These are phyloP conservation scores for Brachionus rubens DNA, from an alignment of 1,140 invertebrate species.

Conservation along the genomic window DNA sequence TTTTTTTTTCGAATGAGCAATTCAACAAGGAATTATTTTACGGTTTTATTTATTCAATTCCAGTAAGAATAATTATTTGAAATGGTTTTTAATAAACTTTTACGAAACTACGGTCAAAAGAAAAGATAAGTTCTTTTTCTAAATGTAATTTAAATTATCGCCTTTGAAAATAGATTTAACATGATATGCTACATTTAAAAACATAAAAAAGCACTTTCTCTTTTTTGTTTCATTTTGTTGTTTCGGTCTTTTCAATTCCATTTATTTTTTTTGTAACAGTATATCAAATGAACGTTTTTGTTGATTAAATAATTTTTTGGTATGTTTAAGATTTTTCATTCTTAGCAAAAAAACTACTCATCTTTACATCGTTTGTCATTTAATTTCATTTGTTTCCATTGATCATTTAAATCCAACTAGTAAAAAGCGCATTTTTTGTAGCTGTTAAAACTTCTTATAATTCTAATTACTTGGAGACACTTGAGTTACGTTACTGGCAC, in stretches of 20 bases:
- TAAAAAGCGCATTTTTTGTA: too few species aligned
- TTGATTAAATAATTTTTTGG: too few species aligned
- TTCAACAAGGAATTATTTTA: constrained; percentile 28
- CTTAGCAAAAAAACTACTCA: too few species aligned
- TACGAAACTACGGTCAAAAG: constrained; percentile 33
- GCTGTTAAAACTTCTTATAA: too few species aligned
- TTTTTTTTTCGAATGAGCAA: neutral
- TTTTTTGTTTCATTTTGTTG: neutral
- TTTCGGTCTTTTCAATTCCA: neutral
- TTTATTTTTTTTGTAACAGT: neutral
- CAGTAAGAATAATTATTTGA: constrained; percentile 26
- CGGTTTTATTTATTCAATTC: constrained; percentile 16
- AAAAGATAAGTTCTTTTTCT: constrained; percentile 42
- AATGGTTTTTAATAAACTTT: constrained; percentile 26
- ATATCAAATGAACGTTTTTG: too few species aligned
- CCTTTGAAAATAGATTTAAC: neutral
- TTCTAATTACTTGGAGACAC: too few species aligned
- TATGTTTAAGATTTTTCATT: too few species aligned
- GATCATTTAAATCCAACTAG: too few species aligned
- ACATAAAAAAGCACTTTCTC: neutral
- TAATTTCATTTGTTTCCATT: too few species aligned
- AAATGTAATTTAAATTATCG: constrained; percentile 38
- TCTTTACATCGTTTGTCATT: too few species aligned
- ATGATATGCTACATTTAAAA: constrained; percentile 44
- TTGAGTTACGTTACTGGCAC: too few species aligned